phyloP scores from a whole-genome alignment of 1,140 invertebrate species.

The Batillaria attramentaria region DNA sequence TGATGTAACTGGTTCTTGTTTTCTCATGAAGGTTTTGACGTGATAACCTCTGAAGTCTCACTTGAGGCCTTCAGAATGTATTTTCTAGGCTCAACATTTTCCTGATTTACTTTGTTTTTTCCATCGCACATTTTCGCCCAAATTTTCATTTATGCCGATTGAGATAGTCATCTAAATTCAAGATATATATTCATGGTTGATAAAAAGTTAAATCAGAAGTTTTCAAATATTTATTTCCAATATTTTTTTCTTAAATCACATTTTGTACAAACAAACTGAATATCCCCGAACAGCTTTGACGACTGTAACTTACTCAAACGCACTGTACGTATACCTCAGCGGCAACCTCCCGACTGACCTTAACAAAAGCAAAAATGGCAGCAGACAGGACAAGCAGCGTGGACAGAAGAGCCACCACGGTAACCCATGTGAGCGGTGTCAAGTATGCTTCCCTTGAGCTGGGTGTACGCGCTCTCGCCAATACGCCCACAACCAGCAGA shows the following conservation, averaged over 20 bases:
- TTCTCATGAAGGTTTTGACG: no score
- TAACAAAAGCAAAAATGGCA: constrained; percentile 8
- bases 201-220: constrained; percentile 13
- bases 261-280: background rate
- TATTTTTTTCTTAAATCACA: no score
- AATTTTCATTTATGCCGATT: no score
- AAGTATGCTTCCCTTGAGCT: background rate
- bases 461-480: background rate
- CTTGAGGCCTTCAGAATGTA: no score
- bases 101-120: no score
- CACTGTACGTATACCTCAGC: no score
- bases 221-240: no score
- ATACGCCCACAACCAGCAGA: background rate
- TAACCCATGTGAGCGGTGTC: background rate
- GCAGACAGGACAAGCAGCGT: background rate
- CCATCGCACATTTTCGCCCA: no score
- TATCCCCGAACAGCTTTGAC: background rate
- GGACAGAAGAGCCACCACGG: background rate
- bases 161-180: background rate
- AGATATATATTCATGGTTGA: no score
- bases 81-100: no score
- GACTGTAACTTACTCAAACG: background rate
- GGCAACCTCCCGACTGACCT: background rate
- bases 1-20: no score
- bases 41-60: no score